These are phyloP conservation scores for Bambusicola thoracicus DNA, from an alignment of 2,113 vertebrate genomes.

Conservation along the genomic window DNA sequence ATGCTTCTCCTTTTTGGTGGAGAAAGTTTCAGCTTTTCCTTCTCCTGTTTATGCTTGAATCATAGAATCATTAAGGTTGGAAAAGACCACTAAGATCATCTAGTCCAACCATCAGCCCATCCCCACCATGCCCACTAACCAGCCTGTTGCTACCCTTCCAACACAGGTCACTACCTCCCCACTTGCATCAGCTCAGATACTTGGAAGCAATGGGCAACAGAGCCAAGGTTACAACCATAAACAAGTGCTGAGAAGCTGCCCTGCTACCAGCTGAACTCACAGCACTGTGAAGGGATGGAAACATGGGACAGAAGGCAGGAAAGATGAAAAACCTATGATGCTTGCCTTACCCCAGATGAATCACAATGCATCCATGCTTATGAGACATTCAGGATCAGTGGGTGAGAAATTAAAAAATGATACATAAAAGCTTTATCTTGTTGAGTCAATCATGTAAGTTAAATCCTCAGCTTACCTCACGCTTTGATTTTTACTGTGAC, in stretches of 20 bases:
- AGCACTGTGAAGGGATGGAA: background rate
- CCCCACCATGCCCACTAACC: too few species aligned
- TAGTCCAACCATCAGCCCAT: too few species aligned
- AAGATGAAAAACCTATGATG: background rate
- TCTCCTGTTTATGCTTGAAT: background rate
- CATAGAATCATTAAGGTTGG: too few species aligned
- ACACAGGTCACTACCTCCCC: background rate
- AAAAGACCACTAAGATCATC: too few species aligned
- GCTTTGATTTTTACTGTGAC: background rate
- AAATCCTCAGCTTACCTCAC: background rate
- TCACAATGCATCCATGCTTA: fast-evolving
- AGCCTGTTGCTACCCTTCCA: background rate
- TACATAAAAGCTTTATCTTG: background rate
- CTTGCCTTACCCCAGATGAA: background rate
- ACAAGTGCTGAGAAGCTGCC: background rate
- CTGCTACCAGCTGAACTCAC: background rate
- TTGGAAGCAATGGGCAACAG: background rate
- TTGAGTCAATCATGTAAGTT: background rate
- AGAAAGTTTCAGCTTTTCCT: background rate
- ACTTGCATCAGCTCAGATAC: background rate
- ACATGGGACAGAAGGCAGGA: background rate
- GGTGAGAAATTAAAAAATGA: background rate
- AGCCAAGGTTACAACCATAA: background rate
- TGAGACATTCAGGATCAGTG: background rate
- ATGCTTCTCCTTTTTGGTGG: background rate